Base-by-base conservation (phyloP, 2,113 vertebrate genomes). In the Archilochus colubris region DNA sequence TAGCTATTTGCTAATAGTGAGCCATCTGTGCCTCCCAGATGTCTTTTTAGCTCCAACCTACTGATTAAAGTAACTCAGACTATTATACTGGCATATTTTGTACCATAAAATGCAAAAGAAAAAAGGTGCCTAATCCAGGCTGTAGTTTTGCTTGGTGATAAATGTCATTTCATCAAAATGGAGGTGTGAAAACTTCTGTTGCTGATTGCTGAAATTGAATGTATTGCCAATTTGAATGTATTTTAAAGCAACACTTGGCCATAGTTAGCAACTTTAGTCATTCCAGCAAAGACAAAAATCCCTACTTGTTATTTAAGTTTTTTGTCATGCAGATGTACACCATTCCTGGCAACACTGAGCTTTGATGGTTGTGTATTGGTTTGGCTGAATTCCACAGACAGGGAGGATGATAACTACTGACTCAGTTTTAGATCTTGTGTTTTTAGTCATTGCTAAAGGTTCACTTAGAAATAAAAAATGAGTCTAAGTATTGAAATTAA, bases 11-110 rank as follows among this genome's bases (percentile, higher is more conserved):
- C 68, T 55, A 40, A 1, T 33, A 2, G 9, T 83, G 89, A 82
- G 3, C 68, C 85, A 92, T 96, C 89, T 95, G 64, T 96, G 90
- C 77, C 55, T 94, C 70, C 70, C 88, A 94, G 93, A 86, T 89
- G 82, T 75, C 74, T 84, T 85, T 69, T 61, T 58, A 93, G 78
- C 31, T 72, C 78, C 72, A 53, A 15, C 46, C 30, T 54, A 25
- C 38, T 53, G 61, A 88, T 69, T 91, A 61, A 14, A 79, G 1
- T 50, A 89, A 68, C 82, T 88, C 30, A 30, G 57, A 83, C 62
- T 73, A 81, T 82, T 46, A 74, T 53, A 31, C 27, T 68, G 75
- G 70, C 63, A 15, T 62, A 23, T 83, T 91, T 90, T 82, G 24
- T 78, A 21, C 54, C 23, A 18, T 7, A 46, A 54, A 81, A 70